Percentiles rank a stretch among this genome's conserved stretches.
These are phyloP conservation scores for Hypomecis atomaria DNA, from an alignment of 2,888 invertebrate genomes.

Conservation along the genomic window DNA sequence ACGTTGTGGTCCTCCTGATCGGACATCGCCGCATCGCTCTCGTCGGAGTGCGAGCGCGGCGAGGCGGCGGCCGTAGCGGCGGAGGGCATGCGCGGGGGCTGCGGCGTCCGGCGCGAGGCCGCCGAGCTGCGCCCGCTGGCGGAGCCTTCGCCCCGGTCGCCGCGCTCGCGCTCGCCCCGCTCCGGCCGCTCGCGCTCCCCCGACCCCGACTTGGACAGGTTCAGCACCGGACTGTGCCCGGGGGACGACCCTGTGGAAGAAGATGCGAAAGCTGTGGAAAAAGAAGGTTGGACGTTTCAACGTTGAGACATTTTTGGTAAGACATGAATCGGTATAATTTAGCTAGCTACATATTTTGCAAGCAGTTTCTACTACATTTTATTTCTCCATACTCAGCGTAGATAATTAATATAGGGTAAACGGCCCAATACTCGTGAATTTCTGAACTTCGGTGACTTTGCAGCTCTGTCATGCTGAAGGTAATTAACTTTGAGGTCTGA, in stretches of 20 bases:
- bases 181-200: conserved; percentile 88
- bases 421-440: too few species aligned
- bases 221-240: conserved; percentile 96
- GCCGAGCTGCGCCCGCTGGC: conserved; percentile 83
- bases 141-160: conserved; percentile 55
- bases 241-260: conserved; percentile 89
- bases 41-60: conserved; percentile 90
- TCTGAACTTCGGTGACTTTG: too few species aligned
- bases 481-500: too few species aligned
- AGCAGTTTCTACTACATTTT: too few species aligned
- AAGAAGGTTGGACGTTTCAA: conserved; percentile 34
- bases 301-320: conserved; percentile 2
- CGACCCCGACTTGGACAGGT: conserved; percentile 95
- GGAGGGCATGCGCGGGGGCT: conserved; percentile 81
- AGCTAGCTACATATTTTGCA: too few species aligned
- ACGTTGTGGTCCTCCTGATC: conserved; percentile 94
- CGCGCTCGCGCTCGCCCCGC: conserved; percentile 85
- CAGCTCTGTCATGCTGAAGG: too few species aligned
- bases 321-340: background rate
- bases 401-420: too few species aligned
- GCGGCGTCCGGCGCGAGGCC: conserved; percentile 86
- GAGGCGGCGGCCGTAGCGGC: conserved; percentile 85
- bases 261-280: conserved; percentile 44
- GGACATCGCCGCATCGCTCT: conserved; percentile 92
- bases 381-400: too few species aligned